Percentiles rank a stretch among this genome's conserved stretches.
phyloP scores from a whole-genome alignment of 1,140 invertebrate species.

The Ips nitidus region DNA sequence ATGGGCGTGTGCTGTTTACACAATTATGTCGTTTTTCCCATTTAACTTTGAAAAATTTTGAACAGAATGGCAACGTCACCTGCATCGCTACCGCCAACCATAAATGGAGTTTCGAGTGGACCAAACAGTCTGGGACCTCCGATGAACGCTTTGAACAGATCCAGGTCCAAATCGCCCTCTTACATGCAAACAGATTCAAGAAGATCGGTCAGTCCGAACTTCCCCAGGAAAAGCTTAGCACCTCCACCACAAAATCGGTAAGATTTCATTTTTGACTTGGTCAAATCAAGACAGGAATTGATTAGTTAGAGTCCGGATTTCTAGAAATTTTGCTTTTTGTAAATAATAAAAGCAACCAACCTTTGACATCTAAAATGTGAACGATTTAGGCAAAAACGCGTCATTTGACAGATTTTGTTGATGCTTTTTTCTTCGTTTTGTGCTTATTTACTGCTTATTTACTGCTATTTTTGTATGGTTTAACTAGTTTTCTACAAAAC shows the following conservation, averaged over 20 bases:
- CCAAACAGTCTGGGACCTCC: conserved; percentile 48
- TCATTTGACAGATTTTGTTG: too few relatives aligned
- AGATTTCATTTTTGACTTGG: background rate
- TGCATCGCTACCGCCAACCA: conserved; percentile 31
- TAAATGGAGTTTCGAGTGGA: conserved; percentile 28
- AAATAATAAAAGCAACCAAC: too few relatives aligned
- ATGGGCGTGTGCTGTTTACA: too few relatives aligned
- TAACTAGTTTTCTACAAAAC: too few relatives aligned
- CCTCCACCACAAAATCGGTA: conserved; percentile 37
- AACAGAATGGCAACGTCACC: conserved; percentile 22
- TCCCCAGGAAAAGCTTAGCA: conserved; percentile 44
- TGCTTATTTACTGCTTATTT: background rate
- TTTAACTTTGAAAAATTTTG: background rate
- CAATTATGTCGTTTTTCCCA: too few relatives aligned
- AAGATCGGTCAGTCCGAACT: conserved; percentile 47
- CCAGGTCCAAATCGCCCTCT: conserved; percentile 52
- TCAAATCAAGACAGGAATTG: background rate
- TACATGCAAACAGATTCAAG: conserved; percentile 39
- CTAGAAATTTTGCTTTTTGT: too few relatives aligned
- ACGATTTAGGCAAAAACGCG: too few relatives aligned
- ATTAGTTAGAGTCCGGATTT: too few relatives aligned
- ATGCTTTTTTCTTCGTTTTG: background rate
- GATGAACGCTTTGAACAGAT: conserved; percentile 52
- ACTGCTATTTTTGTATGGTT: too few relatives aligned
- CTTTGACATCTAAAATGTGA: too few relatives aligned